Evolutionary conservation across 2,888 invertebrate species (phyloP).

Genomic region (Andrena minutula): DNA sequence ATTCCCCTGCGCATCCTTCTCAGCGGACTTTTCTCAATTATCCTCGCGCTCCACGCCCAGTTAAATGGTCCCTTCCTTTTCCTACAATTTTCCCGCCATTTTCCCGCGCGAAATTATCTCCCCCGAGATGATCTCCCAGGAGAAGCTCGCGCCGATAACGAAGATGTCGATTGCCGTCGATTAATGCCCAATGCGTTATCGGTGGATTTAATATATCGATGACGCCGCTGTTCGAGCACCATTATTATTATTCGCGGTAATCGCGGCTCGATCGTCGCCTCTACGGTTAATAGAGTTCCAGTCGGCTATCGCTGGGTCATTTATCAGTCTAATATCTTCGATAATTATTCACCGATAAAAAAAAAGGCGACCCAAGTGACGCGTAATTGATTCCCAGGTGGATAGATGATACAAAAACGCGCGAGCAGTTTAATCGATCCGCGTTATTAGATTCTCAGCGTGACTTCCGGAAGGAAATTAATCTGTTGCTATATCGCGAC

Average conservation of each 20-base stretch:
- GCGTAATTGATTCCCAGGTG: constrained; percentile 21
- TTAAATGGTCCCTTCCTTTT: not conserved
- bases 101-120: not conserved
- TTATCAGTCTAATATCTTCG: not conserved
- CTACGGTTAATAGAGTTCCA: constrained; percentile 1
- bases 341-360: constrained; percentile 25
- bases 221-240: not conserved
- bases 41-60: not conserved
- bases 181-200: constrained; percentile 4
- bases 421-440: not conserved
- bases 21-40: not conserved
- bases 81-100: not conserved
- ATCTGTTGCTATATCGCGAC: constrained; percentile 1
- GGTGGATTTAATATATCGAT: constrained; percentile 5
- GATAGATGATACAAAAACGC: not conserved
- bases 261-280: not conserved
- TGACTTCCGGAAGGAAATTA: constrained; percentile 14
- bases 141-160: not conserved
- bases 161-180: constrained; percentile 3
- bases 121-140: not conserved
- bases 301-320: not conserved
- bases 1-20: not conserved
- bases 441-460: not conserved
- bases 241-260: not conserved
- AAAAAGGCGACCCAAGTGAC: not conserved